Conservation (phyloP, 2,888 invertebrate genomes). For the Latrodectus hesperus region DNA sequence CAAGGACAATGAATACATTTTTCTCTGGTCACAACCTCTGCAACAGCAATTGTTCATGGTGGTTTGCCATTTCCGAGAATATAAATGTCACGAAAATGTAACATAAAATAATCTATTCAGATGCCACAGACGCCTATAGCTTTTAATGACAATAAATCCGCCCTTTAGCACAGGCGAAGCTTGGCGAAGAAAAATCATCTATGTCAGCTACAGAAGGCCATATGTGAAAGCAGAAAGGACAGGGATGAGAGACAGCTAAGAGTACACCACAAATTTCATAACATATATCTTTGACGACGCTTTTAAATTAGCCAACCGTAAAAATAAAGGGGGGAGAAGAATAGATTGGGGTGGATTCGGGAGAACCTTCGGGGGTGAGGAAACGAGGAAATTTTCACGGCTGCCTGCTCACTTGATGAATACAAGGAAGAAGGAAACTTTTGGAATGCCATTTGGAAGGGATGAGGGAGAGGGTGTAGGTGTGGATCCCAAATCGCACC, state of each 20-base stretch:
- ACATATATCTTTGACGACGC: conserved; percentile 13
- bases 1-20: too few relatives aligned
- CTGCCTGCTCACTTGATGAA: conserved; percentile 34
- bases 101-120: too few relatives aligned
- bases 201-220: not conserved
- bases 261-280: not conserved
- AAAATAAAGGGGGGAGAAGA: conserved; percentile 16
- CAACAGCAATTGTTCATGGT: too few relatives aligned
- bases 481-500: not conserved
- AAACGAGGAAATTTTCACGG: conserved; percentile 16
- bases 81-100: too few relatives aligned
- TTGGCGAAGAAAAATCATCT: not conserved
- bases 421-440: conserved; percentile 12
- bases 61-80: too few relatives aligned
- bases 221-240: not conserved
- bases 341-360: not conserved
- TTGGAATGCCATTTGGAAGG: not conserved
- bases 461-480: not conserved
- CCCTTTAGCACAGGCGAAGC: not conserved
- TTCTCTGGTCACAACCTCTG: too few relatives aligned
- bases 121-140: not conserved
- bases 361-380: not conserved
- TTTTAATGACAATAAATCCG: not conserved
- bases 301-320: conserved; percentile 47
- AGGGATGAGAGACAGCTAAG: not conserved